Conservation (phyloP, 2,113 vertebrate species). For the Microcebus jonahi region DNA sequence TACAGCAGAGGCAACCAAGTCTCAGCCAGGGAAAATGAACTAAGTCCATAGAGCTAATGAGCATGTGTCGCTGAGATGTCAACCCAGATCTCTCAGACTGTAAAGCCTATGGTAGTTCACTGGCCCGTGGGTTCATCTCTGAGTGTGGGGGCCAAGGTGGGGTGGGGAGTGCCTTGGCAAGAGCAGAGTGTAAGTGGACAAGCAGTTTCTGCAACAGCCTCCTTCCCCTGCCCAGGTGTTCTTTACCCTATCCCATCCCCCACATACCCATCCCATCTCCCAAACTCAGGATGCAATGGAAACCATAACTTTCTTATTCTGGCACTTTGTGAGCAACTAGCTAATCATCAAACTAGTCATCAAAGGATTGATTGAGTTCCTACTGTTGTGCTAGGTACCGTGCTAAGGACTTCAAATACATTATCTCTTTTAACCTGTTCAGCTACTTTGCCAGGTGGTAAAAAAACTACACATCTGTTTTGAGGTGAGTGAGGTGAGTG, state of each 20-base stretch:
- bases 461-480: neutral
- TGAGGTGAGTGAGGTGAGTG: neutral
- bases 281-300: neutral
- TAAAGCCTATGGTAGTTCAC: neutral
- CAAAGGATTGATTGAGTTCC: neutral
- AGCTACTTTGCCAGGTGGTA: neutral
- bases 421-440: neutral
- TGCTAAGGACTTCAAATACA: neutral
- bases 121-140: neutral
- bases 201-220: neutral
- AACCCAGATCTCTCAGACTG: neutral
- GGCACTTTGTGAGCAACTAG: neutral
- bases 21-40: neutral
- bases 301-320: neutral
- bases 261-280: neutral
- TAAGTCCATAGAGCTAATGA: neutral
- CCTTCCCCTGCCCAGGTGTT: neutral
- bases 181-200: neutral
- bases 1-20: neutral
- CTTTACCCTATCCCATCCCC: neutral
- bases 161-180: neutral
- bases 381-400: neutral
- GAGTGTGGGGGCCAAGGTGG: neutral
- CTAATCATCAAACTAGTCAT: neutral
- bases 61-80: neutral